Conservation (phyloP, 2,888 invertebrate genomes). For the Heteromyza rotundicornis region DNA sequence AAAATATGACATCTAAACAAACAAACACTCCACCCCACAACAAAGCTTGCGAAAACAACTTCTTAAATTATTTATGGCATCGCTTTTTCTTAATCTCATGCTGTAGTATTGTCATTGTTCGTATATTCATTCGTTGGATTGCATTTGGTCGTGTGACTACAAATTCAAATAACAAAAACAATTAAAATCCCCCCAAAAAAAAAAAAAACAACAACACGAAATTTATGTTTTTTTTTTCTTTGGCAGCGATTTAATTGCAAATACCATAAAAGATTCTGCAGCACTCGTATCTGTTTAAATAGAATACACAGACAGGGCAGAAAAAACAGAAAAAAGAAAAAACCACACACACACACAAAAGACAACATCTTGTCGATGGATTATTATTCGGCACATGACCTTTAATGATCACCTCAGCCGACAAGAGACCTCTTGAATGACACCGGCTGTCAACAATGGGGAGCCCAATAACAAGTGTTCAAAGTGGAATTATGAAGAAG, state of each 20-base stretch:
- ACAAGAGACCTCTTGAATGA: slow-evolving; percentile 6
- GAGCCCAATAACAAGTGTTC: neutral
- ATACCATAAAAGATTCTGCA: neutral
- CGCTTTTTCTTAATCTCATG: too few species aligned
- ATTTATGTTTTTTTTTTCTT: slow-evolving; percentile 20
- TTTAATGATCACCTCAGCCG: neutral
- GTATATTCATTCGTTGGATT: too few species aligned
- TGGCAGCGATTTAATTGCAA: slow-evolving; percentile 7
- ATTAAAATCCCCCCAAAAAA: neutral
- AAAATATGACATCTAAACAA: too few species aligned
- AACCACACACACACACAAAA: neutral
- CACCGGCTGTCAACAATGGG: neutral
- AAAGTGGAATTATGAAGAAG: neutral
- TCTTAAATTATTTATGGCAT: too few species aligned
- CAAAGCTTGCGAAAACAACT: too few species aligned
- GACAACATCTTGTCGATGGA: neutral
- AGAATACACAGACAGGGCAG: neutral
- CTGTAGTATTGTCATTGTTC: too few species aligned
- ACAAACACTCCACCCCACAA: too few species aligned
- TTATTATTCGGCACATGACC: neutral
- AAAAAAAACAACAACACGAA: slow-evolving; percentile 6
- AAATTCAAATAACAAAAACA: neutral
- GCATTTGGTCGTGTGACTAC: neutral
- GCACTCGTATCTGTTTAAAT: too few species aligned
- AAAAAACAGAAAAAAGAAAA: neutral